A percentile compares a stretch with the other conserved stretches of the same genome.
These are phyloP conservation scores for Brachionichthys hirsutus DNA, from an alignment of 2,113 vertebrate species.

Conservation along the genomic window DNA sequence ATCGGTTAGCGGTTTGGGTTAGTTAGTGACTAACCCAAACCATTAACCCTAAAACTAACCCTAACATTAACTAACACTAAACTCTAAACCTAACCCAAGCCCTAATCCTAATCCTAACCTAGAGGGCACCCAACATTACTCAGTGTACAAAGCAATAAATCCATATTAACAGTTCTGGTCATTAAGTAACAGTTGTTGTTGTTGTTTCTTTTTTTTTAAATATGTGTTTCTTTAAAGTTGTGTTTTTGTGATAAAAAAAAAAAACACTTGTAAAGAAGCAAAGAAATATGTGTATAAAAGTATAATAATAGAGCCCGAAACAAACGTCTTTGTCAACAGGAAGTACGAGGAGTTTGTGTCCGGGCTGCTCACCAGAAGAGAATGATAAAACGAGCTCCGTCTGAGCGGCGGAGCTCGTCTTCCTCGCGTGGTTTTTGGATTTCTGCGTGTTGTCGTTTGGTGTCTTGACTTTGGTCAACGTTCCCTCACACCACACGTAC, in stretches of 20 bases:
- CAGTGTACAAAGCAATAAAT: conserved; percentile 99
- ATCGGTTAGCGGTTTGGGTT: too few relatives aligned
- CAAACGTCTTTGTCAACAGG: conserved; percentile 60
- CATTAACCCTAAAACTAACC: too few relatives aligned
- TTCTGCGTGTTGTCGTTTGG: conserved; percentile 57
- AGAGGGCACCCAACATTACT: conserved; percentile 73
- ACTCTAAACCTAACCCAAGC: too few relatives aligned
- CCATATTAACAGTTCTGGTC: conserved; percentile 80
- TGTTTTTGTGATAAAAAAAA: conserved; percentile 79
- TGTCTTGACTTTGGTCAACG: conserved; percentile 72
- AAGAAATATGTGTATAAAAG: conserved; percentile 63
- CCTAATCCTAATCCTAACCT: too few relatives aligned
- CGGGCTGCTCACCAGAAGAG: conserved; percentile 81
- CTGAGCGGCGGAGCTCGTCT: conserved; percentile 55
- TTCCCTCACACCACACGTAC: conserved; percentile 63
- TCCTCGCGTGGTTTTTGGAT: conserved; percentile 75
- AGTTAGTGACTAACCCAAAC: too few relatives aligned
- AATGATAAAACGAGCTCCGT: conserved; percentile 74
- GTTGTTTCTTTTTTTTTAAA: too few relatives aligned
- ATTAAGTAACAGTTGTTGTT: conserved; percentile 80
- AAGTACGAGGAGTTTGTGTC: conserved; percentile 65
- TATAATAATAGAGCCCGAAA: conserved; percentile 76
- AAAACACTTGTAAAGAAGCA: conserved; percentile 78
- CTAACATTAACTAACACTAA: too few relatives aligned
- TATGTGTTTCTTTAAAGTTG: conserved; percentile 65